Evolutionary conservation across 2,888 invertebrate genomes (phyloP).

Genomic region (Drosophila anomelani): DNA sequence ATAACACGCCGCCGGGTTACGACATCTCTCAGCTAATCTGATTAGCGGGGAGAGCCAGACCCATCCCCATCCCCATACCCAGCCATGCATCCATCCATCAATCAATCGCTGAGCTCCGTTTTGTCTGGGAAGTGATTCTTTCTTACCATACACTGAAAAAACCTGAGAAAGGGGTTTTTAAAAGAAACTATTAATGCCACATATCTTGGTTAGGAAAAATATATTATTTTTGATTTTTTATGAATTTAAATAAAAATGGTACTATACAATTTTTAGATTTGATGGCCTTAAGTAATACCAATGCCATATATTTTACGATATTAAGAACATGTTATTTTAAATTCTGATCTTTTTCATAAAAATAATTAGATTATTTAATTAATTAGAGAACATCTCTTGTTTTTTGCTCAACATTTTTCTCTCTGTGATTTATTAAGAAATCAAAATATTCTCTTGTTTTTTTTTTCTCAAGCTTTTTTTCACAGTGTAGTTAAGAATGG

Average conservation of each 20-base stretch:
- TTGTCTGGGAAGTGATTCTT: constrained; percentile 26
- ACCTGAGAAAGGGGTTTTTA: neutral
- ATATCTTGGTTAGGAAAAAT: neutral
- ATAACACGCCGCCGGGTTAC: constrained; percentile 20
- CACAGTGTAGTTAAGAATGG: neutral
- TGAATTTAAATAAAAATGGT: too few relatives aligned
- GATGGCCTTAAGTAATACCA: too few relatives aligned
- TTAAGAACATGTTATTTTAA: too few relatives aligned
- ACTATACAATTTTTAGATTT: too few relatives aligned
- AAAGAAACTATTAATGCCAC: neutral
- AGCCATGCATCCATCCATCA: neutral
- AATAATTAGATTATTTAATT: too few relatives aligned
- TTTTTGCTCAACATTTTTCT: too few relatives aligned
- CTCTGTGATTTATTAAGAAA: too few relatives aligned
- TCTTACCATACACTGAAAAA: neutral
- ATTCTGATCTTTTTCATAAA: too few relatives aligned
- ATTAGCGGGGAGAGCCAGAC: constrained; percentile 11
- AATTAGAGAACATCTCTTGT: too few relatives aligned
- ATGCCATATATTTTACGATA: too few relatives aligned
- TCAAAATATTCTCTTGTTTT: too few relatives aligned
- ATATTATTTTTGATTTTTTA: neutral
- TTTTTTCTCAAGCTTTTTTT: too few relatives aligned
- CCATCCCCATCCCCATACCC: neutral
- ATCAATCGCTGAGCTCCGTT: constrained; percentile 24
- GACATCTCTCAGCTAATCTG: constrained; percentile 28